Conservation (phyloP, 2,888 invertebrate genomes). For the Lepetodrilus schrolli region DNA sequence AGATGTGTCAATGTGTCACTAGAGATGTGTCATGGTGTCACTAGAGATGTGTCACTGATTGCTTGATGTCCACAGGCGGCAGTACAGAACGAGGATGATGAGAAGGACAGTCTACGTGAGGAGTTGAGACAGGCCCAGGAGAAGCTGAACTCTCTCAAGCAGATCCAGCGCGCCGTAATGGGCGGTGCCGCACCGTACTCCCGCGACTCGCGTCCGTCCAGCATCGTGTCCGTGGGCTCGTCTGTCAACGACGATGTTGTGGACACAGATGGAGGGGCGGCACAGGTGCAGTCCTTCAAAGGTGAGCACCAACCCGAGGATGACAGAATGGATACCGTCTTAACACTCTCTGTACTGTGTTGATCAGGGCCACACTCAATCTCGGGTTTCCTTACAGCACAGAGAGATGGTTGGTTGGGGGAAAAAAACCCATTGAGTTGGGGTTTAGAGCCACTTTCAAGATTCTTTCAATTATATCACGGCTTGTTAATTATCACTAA, state of each 20-base stretch:
- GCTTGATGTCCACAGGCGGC: conserved; percentile 79
- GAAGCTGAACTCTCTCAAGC: conserved; percentile 74
- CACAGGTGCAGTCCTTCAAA: neutral
- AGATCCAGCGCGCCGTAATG: conserved; percentile 48
- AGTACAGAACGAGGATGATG: conserved; percentile 85
- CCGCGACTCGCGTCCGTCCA: conserved; percentile 47
- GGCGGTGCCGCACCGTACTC: conserved; percentile 28
- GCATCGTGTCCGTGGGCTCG: conserved; percentile 53
- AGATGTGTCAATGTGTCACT: too few relatives aligned
- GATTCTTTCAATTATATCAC: too few relatives aligned
- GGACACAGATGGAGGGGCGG: conserved; percentile 38
- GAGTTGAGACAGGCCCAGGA: conserved; percentile 84
- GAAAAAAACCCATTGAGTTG: too few relatives aligned
- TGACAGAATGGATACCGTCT: too few relatives aligned
- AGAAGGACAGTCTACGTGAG: conserved; percentile 83
- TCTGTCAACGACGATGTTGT: conserved; percentile 48
- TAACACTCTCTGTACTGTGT: too few relatives aligned
- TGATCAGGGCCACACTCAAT: too few relatives aligned
- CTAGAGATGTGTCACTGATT: too few relatives aligned
- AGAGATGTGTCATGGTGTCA: too few relatives aligned
- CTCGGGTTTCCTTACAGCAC: too few relatives aligned
- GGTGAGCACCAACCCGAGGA: conserved; percentile 17
- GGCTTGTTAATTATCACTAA: too few relatives aligned
- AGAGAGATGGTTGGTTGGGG: too few relatives aligned
- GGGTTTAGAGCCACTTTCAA: too few relatives aligned